These are phyloP conservation scores for Bradypus variegatus DNA, from an alignment of 2,797 vertebrate genomes.

Conservation along the genomic window DNA sequence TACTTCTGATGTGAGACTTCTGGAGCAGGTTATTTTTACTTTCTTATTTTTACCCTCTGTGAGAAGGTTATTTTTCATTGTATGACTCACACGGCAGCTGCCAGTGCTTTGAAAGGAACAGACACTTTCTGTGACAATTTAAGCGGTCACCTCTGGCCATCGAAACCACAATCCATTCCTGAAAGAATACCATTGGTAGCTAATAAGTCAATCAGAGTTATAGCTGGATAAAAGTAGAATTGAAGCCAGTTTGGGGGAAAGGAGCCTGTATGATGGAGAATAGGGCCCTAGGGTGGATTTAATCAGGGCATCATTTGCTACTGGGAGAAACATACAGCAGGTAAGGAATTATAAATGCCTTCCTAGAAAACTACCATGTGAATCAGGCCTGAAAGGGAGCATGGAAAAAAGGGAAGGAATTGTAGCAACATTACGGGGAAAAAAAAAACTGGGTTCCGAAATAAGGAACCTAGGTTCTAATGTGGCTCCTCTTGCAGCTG, in stretches of 20 bases:
- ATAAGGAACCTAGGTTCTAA: neutral
- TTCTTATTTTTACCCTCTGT: conserved; percentile 41
- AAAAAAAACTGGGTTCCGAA: neutral
- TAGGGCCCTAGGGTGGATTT: neutral
- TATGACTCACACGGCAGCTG: conserved; percentile 21
- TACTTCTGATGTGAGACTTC: conserved; percentile 29
- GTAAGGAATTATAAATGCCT: neutral
- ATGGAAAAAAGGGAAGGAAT: neutral
- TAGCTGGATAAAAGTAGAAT: neutral
- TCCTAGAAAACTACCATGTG: neutral
- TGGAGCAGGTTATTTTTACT: conserved; percentile 40
- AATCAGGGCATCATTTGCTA: neutral
- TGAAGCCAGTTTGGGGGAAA: neutral
- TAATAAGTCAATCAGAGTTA: neutral
- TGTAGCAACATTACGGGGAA: neutral
- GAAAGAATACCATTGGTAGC: neutral
- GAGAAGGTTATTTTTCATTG: conserved; percentile 38
- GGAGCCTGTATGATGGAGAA: neutral
- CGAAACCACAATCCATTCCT: neutral
- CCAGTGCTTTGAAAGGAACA: conserved; percentile 15
- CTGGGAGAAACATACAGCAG: neutral
- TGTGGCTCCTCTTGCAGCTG: neutral
- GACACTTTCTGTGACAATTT: neutral
- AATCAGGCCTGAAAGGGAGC: neutral
- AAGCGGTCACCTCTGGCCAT: neutral